A percentile compares a stretch with the other conserved stretches of the same genome.
phyloP scores from a whole-genome alignment of 2,797 vertebrate species.

The Natrix natrix region DNA sequence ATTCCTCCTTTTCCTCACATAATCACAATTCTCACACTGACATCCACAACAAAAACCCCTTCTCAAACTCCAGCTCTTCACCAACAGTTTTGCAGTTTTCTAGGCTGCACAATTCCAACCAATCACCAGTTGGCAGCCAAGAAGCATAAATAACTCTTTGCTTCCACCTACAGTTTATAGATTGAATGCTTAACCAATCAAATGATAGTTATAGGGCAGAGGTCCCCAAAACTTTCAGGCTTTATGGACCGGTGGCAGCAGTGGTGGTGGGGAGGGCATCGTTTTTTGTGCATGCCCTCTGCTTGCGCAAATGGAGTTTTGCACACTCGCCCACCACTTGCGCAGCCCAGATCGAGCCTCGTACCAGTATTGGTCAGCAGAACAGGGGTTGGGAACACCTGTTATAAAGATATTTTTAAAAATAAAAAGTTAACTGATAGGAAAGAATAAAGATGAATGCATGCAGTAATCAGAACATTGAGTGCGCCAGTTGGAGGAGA shows the following conservation, averaged over 20 bases:
- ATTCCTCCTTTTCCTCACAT: not conserved
- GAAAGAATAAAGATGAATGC: not conserved
- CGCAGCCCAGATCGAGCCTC: too few species aligned
- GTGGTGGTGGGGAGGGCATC: too few species aligned
- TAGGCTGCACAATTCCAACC: not conserved
- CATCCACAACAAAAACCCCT: not conserved
- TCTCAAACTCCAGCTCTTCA: not conserved
- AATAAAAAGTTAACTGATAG: not conserved
- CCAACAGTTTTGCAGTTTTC: not conserved
- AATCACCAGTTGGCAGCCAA: not conserved
- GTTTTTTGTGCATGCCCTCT: too few species aligned
- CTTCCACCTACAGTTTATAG: not conserved
- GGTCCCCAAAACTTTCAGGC: not conserved
- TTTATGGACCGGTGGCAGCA: not conserved
- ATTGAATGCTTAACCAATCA: not conserved
- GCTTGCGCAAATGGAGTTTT: too few species aligned
- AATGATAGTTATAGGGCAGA: not conserved
- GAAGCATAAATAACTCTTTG: not conserved
- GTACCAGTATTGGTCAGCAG: too few species aligned
- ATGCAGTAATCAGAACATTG: not conserved
- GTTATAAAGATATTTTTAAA: not conserved
- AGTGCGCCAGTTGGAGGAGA: not conserved
- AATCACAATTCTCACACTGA: not conserved
- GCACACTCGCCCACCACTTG: too few species aligned
- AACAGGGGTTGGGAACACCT: too few species aligned